Conservation (phyloP, 2,797 vertebrate genomes). For the Parambassis ranga region DNA sequence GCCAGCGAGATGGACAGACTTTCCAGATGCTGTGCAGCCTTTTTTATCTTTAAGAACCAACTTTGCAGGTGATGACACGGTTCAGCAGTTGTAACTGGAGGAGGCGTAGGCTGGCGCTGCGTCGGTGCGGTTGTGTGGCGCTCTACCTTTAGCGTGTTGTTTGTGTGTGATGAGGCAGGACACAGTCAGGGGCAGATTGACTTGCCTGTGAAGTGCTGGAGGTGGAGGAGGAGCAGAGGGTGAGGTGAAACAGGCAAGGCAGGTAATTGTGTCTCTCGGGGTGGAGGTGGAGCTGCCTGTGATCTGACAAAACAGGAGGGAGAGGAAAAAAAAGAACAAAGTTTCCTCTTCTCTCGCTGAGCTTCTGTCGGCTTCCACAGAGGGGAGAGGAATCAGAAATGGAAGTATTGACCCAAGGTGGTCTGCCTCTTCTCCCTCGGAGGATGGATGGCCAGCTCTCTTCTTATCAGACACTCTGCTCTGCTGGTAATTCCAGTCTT, state of each 20-base stretch:
- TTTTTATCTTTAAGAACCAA: no score
- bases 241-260: constrained; percentile 31
- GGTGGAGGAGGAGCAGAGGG: constrained; percentile 13
- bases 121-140: not conserved
- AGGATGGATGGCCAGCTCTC: constrained; percentile 4
- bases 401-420: constrained; percentile 39
- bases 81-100: not conserved
- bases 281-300: constrained; percentile 13
- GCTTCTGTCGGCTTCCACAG: constrained; percentile 15
- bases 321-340: not conserved
- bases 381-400: constrained; percentile 30
- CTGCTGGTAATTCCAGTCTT: not conserved
- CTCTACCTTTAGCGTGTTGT: constrained; percentile 22
- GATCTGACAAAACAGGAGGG: constrained; percentile 29
- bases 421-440: constrained; percentile 19
- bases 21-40: no score
- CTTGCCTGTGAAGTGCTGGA: constrained; percentile 24
- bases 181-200: constrained; percentile 25
- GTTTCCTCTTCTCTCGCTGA: not conserved
- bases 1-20: no score
- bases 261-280: constrained; percentile 61
- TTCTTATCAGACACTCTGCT: constrained; percentile 10
- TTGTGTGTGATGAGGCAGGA: constrained; percentile 27
- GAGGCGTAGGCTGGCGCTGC: not conserved
- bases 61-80: not conserved